Conservation (phyloP, 92 coral and sea anemone genomes). For the Phenganax subtilis region DNA sequence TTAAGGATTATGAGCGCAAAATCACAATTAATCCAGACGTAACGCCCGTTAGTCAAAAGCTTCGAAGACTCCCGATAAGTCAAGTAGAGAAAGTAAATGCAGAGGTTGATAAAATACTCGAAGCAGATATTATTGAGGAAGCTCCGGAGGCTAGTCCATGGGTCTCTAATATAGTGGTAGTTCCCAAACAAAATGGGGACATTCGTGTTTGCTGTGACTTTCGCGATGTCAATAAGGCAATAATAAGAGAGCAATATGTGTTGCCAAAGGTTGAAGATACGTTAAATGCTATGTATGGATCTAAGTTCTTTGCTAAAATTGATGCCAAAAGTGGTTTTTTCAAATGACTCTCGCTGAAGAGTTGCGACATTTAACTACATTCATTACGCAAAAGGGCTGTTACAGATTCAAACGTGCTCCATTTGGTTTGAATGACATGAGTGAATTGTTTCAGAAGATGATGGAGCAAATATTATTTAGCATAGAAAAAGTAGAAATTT, state of each 20-base stretch:
- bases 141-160: constrained; percentile 41
- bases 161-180: constrained; percentile 45
- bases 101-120: constrained; percentile 52
- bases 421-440: constrained; percentile 48
- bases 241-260: constrained; percentile 48
- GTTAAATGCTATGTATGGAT: constrained; percentile 44
- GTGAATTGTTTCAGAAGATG: constrained; percentile 49
- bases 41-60: constrained; percentile 39
- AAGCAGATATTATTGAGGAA: constrained; percentile 43
- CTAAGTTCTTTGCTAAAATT: constrained; percentile 27
- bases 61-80: constrained; percentile 41
- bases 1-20: constrained; percentile 39
- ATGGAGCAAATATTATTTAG: constrained; percentile 49
- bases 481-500: constrained; percentile 34
- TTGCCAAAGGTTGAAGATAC: constrained; percentile 53
- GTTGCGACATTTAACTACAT: constrained; percentile 39
- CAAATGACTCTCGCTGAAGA: constrained; percentile 38
- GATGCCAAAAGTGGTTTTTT: constrained; percentile 30
- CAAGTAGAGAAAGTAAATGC: constrained; percentile 50
- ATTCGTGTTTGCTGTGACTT: constrained; percentile 45
- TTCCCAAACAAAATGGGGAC: constrained; percentile 44
- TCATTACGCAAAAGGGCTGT: constrained; percentile 37
- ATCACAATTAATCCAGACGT: constrained; percentile 40
- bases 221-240: constrained; percentile 48
- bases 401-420: constrained; percentile 43